phyloP scores from a whole-genome alignment of 2,113 vertebrate species.

The Galbula dea region DNA sequence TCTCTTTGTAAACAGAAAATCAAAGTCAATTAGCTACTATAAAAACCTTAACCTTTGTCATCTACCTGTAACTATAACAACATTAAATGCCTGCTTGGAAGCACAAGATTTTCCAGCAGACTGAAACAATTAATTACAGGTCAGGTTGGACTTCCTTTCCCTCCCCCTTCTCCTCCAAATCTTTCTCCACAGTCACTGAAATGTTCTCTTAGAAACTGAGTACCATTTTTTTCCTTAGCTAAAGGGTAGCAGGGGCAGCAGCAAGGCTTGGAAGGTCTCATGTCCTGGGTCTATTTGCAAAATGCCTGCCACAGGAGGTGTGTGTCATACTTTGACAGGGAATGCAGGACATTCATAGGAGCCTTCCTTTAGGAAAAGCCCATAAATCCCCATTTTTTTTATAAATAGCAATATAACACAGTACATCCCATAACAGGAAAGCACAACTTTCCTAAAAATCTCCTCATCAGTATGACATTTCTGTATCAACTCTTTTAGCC shows the following conservation, averaged over 20 bases:
- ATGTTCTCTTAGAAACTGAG: not conserved
- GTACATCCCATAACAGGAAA: not conserved
- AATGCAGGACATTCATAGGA: not conserved
- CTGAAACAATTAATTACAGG: not conserved
- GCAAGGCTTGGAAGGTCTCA: not conserved
- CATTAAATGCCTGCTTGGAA: not conserved
- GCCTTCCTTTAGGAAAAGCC: not conserved
- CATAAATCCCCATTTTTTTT: not conserved
- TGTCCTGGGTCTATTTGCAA: not conserved
- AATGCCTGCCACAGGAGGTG: not conserved
- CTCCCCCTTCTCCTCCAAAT: not conserved
- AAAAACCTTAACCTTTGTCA: not conserved
- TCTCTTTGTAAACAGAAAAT: conserved; percentile 2
- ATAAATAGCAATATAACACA: not conserved
- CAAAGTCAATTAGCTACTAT: not conserved
- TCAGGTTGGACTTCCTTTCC: not conserved
- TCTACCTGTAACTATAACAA: not conserved
- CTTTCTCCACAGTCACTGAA: not conserved
- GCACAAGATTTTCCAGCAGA: not conserved
- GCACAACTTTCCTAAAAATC: not conserved
- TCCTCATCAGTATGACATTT: not conserved
- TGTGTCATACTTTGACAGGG: not conserved
- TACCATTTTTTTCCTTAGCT: not conserved
- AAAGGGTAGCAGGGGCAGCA: not conserved
- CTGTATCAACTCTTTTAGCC: not conserved